phyloP scores from a whole-genome alignment of 2,113 vertebrate species.

The Chaetops frenatus region DNA sequence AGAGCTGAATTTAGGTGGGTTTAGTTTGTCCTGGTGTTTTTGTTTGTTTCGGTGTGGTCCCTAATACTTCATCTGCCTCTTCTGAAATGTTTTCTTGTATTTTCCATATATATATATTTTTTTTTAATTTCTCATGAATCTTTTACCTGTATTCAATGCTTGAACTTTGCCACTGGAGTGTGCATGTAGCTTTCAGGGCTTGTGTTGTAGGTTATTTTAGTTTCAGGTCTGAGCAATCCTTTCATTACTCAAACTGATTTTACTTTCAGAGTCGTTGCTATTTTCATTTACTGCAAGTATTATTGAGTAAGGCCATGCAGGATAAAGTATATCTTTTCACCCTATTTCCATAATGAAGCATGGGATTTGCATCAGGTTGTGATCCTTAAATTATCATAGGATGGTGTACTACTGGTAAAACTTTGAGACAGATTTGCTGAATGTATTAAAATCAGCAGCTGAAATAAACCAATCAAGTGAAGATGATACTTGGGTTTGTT shows the following conservation, averaged over 20 bases:
- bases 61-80: background rate
- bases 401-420: background rate
- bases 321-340: background rate
- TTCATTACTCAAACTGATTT: background rate
- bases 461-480: background rate
- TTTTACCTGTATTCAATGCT: background rate
- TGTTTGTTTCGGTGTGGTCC: background rate
- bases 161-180: background rate
- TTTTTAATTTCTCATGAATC: background rate
- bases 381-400: background rate
- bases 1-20: background rate
- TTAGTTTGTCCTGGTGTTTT: background rate
- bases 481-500: background rate
- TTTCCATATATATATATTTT: background rate
- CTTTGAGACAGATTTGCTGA: background rate
- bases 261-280: background rate
- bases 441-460: background rate
- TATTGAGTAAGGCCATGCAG: fast-evolving
- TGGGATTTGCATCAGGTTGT: background rate
- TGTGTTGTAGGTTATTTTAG: background rate
- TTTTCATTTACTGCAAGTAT: background rate
- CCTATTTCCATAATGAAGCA: background rate
- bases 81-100: background rate
- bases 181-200: background rate
- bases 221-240: background rate